These are phyloP conservation scores for Oreochromis mossambicus DNA, from an alignment of 2,797 vertebrate genomes.

Conservation along the genomic window DNA sequence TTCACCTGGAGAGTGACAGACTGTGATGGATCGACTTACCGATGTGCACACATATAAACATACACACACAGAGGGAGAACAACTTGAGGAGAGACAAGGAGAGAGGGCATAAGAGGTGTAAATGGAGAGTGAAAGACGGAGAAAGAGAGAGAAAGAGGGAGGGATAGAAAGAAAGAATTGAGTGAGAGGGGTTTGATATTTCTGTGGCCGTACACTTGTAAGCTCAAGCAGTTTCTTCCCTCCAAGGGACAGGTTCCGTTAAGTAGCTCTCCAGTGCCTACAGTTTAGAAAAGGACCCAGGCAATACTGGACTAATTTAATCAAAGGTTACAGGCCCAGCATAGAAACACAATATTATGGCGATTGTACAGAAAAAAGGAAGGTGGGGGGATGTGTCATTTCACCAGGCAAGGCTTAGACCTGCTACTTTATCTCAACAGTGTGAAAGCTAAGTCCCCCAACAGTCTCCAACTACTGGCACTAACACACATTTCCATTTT, in stretches of 20 bases:
- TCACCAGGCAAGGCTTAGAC: conserved; percentile 72
- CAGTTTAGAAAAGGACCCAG: conserved; percentile 75
- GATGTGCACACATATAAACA: not conserved
- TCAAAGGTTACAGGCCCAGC: conserved; percentile 76
- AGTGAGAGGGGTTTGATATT: conserved; percentile 74
- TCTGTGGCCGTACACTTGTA: conserved; percentile 71
- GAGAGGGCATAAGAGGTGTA: conserved; percentile 27
- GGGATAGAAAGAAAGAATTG: conserved; percentile 46
- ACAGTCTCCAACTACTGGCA: conserved; percentile 56
- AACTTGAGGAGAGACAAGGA: conserved; percentile 27
- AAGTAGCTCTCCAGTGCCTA: conserved; percentile 74
- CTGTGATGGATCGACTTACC: conserved; percentile 62
- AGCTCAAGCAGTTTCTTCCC: conserved; percentile 74
- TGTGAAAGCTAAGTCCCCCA: conserved; percentile 67
- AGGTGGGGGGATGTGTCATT: conserved; percentile 65
- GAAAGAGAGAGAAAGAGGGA: conserved; percentile 23
- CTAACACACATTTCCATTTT: conserved; percentile 67
- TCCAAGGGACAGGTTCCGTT: conserved; percentile 74
- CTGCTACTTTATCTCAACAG: conserved; percentile 72
- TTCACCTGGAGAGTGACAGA: conserved; percentile 69
- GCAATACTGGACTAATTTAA: conserved; percentile 76
- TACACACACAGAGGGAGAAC: not conserved
- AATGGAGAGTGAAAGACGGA: conserved; percentile 24
- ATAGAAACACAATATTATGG: conserved; percentile 77
- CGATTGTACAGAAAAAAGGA: conserved; percentile 66